These are phyloP conservation scores for Plagodis pulveraria DNA, from an alignment of 2,888 invertebrate genomes.

Conservation along the genomic window DNA sequence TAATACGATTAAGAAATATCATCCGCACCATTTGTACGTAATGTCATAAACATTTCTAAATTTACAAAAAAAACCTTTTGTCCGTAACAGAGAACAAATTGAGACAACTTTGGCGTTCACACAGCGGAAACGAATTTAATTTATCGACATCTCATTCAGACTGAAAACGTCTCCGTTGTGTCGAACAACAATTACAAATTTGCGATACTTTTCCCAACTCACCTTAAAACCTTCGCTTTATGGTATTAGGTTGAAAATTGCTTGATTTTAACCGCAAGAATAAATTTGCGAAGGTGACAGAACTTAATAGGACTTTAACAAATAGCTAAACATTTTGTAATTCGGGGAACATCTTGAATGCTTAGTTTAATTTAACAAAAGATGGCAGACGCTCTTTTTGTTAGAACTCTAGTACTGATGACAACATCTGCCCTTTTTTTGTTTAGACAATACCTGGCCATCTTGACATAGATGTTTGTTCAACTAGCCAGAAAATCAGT, in stretches of 20 bases:
- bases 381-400: conserved; percentile 66
- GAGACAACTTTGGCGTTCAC: conserved; percentile 77
- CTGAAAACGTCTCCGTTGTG: conserved; percentile 68
- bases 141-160: conserved; percentile 81
- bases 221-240: conserved; percentile 33
- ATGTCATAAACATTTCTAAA: conserved; percentile 54
- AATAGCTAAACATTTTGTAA: conserved; percentile 83
- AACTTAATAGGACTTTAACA: conserved; percentile 83
- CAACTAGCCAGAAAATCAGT: conserved; percentile 82
- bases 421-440: conserved; percentile 81
- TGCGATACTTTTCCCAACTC: conserved; percentile 43
- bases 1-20: conserved; percentile 35
- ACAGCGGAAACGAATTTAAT: conserved; percentile 83
- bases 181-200: conserved; percentile 73
- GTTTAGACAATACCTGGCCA: conserved; percentile 58
- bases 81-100: conserved; percentile 75
- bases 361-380: conserved; percentile 76
- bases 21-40: conserved; percentile 63
- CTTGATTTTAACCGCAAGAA: conserved; percentile 2
- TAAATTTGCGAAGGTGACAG: conserved; percentile 65
- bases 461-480: conserved; percentile 79
- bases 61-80: conserved; percentile 52
- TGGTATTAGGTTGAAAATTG: conserved; percentile 43
- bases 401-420: conserved; percentile 62
- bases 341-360: conserved; percentile 80